Evolutionary conservation across 2,888 invertebrate genomes (phyloP), one percentile per base, ranked within the genome.

Genomic region (Ferdinandea cuprea): DNA sequence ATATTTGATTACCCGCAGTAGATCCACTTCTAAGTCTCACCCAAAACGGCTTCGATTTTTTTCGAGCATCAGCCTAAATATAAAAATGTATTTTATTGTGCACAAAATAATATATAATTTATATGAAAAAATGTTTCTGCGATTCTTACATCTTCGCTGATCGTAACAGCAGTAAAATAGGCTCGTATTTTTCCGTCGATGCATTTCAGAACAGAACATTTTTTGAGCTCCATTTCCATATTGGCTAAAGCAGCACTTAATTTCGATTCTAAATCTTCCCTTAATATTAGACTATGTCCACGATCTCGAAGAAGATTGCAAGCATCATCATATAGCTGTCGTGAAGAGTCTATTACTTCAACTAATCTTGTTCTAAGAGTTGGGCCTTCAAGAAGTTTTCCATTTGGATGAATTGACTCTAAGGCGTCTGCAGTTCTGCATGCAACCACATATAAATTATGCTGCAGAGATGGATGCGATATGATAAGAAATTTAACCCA

Each of bases 341-440:
- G 87, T 3, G 90, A 89, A 4, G 89, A 89, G 71, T 89, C 89
- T 42, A 91, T 90, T 0, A 91, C 89, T 48, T 90, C 95, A 0
- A 96, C 96, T 44, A 97, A 93, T 86, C 95, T 93, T 17, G 94
- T 92, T 52, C 98, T 91, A 79, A 96, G 91, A 78, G 93, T 94
- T 19, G 95, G 94, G 90, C 95, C 95, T 87, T 96, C 95, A 59
- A 96, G 91, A 32, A 97, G 93, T 88, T 95, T 95, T 8, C 97
- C 97, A 73, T 95, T 95, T 0, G 95, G 96, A 92, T 95, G 97
- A 89, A 96, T 93, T 72, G 93, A 93, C 87, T 96, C 95, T 59
- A 96, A 90, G 81, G 93, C 93, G 25, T 92, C 91, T n/a, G 94
- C 93, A 1, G 94, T 93, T 85, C 95, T 94, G 52, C 94, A 93